Evolutionary conservation across 2,113 vertebrate genomes (phyloP).

Genomic region (Conger conger): DNA sequence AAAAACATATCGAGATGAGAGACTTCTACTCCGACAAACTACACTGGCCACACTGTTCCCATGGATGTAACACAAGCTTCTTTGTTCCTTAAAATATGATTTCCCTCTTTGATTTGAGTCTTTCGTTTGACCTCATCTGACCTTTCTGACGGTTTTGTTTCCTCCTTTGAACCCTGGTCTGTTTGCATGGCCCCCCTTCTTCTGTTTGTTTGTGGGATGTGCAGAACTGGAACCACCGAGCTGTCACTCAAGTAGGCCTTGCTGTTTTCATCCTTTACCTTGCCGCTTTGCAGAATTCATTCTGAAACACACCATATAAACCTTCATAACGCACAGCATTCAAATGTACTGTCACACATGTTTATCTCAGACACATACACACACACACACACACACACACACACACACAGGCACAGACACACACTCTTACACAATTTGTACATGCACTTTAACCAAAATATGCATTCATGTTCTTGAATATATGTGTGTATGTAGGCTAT

Average conservation of each 20-base stretch:
- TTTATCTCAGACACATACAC: not conserved
- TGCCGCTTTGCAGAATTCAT: conserved; percentile 23
- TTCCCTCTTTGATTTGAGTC: conserved; percentile 36
- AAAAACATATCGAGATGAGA: not conserved
- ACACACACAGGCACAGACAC: conserved; percentile 23
- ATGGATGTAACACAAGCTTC: not conserved
- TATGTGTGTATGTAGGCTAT: conserved; percentile 2
- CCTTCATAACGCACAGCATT: too few relatives aligned
- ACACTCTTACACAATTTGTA: not conserved
- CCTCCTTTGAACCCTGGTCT: conserved; percentile 62
- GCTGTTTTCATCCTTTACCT: conserved; percentile 44
- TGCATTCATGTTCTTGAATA: not conserved
- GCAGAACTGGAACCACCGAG: conserved; percentile 79
- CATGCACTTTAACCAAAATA: not conserved
- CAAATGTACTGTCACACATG: not conserved
- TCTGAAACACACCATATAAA: not conserved
- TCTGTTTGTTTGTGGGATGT: conserved; percentile 70
- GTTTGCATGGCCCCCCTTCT: conserved; percentile 68
- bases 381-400: conserved; percentile 27
- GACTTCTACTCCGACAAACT: not conserved
- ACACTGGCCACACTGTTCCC: not conserved
- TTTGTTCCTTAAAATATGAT: conserved; percentile 17
- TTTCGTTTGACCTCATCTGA: conserved; percentile 50
- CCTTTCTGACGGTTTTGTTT: conserved; percentile 48
- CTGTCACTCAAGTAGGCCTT: conserved; percentile 80